phyloP scores from a whole-genome alignment of 2,113 vertebrate genomes.

The Poecilia latipinna region DNA sequence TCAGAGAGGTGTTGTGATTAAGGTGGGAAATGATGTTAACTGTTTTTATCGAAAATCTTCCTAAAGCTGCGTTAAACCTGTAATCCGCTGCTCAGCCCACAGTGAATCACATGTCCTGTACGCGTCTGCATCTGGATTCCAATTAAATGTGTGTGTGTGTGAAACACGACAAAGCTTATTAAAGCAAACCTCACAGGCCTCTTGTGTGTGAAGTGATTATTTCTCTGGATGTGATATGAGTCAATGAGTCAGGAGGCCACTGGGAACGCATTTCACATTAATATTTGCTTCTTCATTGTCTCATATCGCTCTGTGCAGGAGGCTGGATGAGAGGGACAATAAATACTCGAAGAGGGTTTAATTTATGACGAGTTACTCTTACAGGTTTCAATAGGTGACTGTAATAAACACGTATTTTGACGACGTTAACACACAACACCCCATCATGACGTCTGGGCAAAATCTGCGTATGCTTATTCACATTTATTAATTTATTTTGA shows the following conservation, averaged over 20 bases:
- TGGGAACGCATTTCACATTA: constrained; percentile 31
- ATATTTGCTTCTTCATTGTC: constrained; percentile 44
- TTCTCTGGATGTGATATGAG: constrained; percentile 43
- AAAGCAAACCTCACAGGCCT: constrained; percentile 61
- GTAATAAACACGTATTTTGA: too few relatives aligned
- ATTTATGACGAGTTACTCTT: background rate
- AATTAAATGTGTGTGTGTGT: constrained; percentile 22
- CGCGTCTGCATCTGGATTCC: constrained; percentile 27
- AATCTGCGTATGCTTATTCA: too few relatives aligned
- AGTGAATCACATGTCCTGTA: constrained; percentile 10
- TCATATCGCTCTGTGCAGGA: constrained; percentile 2
- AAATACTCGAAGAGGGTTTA: background rate
- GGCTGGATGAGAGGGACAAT: background rate
- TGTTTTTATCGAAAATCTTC: constrained; percentile 11
- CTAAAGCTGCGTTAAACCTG: constrained; percentile 23
- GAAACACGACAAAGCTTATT: constrained; percentile 57
- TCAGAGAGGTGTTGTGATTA: constrained; percentile 15
- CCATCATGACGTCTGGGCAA: too few relatives aligned
- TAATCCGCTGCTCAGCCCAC: constrained; percentile 12
- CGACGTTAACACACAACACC: too few relatives aligned
- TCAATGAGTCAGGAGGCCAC: constrained; percentile 36
- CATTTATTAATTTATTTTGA: too few relatives aligned
- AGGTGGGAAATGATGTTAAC: constrained; percentile 35
- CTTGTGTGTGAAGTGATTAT: constrained; percentile 64
- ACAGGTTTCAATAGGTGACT: background rate